Evolutionary conservation across 2,888 invertebrate species (phyloP).

Genomic region (Perizoma affinitatum): DNA sequence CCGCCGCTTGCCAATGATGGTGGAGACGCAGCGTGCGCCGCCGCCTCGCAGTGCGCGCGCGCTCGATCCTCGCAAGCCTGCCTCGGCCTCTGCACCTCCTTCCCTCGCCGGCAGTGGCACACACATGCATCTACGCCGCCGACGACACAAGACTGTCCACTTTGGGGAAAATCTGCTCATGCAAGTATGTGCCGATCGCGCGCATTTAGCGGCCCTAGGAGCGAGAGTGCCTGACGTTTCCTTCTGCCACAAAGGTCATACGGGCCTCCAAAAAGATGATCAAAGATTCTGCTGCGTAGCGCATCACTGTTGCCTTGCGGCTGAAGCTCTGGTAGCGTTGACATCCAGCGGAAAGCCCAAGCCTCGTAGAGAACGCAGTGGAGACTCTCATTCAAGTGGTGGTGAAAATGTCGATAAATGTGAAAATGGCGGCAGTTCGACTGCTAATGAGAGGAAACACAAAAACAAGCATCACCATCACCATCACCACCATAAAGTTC

Average conservation of each 20-base stretch:
- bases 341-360: slow-evolving; percentile 67
- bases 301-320: slow-evolving; percentile 79
- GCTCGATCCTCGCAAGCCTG: slow-evolving; percentile 75
- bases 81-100: slow-evolving; percentile 83
- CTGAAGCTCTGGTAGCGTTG: slow-evolving; percentile 69
- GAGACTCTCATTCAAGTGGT: slow-evolving; percentile 79
- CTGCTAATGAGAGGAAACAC: slow-evolving; percentile 60
- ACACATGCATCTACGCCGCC: slow-evolving; percentile 86
- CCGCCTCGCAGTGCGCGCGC: slow-evolving; percentile 77
- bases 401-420: slow-evolving; percentile 74
- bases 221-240: slow-evolving; percentile 78
- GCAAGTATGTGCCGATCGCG: slow-evolving; percentile 89
- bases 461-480: slow-evolving; percentile 72
- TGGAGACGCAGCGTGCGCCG: slow-evolving; percentile 81
- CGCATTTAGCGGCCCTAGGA: slow-evolving; percentile 77
- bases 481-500: slow-evolving; percentile 75
- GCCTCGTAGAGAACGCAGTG: slow-evolving; percentile 71
- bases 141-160: slow-evolving; percentile 91
- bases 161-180: slow-evolving; percentile 90
- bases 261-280: slow-evolving; percentile 71
- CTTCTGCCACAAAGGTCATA: slow-evolving; percentile 78
- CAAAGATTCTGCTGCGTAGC: slow-evolving; percentile 78
- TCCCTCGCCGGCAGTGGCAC: slow-evolving; percentile 80
- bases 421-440: slow-evolving; percentile 58
- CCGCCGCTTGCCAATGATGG: slow-evolving; percentile 78